phyloP scores from a whole-genome alignment of 2,888 invertebrate genomes.

The Homarus gammarus region DNA sequence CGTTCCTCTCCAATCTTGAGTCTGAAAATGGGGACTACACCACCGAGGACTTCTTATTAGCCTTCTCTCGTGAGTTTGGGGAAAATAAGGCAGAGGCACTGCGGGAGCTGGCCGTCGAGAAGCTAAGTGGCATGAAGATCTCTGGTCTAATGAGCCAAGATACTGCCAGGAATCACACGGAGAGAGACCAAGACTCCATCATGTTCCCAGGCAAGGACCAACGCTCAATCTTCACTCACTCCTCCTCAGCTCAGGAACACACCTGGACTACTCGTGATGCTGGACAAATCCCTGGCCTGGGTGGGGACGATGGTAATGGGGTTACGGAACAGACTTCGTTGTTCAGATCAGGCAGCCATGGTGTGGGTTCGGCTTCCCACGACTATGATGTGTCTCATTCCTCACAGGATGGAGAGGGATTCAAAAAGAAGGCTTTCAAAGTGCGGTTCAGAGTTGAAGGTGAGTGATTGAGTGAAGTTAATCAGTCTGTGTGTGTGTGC shows the following conservation, averaged over 20 bases:
- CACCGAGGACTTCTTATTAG: conserved; percentile 76
- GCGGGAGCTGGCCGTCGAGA: conserved; percentile 53
- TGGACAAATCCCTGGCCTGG: neutral
- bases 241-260: neutral
- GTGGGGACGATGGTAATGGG: neutral
- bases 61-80: conserved; percentile 72
- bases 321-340: neutral
- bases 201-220: neutral
- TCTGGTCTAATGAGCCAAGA: neutral
- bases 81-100: conserved; percentile 67
- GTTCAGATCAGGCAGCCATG: neutral
- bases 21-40: conserved; percentile 47
- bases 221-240: neutral
- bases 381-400: neutral
- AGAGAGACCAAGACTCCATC: neutral
- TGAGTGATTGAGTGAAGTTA: neutral
- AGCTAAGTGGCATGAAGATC: conserved; percentile 58
- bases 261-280: neutral
- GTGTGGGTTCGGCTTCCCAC: conserved; percentile 8
- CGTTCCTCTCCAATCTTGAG: conserved; percentile 62
- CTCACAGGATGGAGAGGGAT: neutral
- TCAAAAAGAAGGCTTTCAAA: conserved; percentile 50
- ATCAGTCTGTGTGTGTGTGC: too few relatives aligned
- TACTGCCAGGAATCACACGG: neutral
- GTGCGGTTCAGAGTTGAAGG: conserved; percentile 71